Conservation (phyloP, 2,797 vertebrate genomes). For the Catamblyrhynchus diadema region DNA sequence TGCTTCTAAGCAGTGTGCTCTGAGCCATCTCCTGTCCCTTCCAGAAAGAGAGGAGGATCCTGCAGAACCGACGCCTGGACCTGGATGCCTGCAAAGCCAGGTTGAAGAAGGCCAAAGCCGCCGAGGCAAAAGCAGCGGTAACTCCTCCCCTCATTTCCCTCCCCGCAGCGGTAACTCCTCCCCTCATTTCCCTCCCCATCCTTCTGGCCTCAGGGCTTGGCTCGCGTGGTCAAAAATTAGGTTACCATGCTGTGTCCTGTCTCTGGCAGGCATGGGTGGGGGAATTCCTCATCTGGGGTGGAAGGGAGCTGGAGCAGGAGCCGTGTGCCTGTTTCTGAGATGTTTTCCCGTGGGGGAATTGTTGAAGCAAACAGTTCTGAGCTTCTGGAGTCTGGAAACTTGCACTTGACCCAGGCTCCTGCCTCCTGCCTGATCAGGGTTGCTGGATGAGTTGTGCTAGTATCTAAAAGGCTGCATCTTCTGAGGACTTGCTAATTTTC, state of each 20-base stretch:
- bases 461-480: neutral
- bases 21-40: neutral
- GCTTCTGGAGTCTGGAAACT: neutral
- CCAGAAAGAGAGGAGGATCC: constrained; percentile 89
- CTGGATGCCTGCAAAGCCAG: constrained; percentile 90
- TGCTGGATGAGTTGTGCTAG: neutral
- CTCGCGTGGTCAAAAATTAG: neutral
- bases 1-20: neutral
- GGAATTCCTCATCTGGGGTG: neutral
- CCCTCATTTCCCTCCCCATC: neutral
- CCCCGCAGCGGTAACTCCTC: constrained; percentile 76
- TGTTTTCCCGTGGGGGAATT: neutral
- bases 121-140: constrained; percentile 90
- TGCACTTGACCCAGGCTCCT: neutral
- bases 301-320: neutral
- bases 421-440: neutral
- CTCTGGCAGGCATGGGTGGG: neutral
- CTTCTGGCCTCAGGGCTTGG: neutral
- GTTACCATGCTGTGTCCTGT: neutral
- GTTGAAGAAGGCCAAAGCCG: constrained; percentile 90
- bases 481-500: neutral
- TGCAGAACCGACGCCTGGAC: constrained; percentile 92
- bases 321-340: neutral
- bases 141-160: constrained; percentile 19
- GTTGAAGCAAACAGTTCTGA: neutral